Base-by-base conservation (phyloP, 2,797 vertebrate species). In the Sebastes wilsoni region DNA sequence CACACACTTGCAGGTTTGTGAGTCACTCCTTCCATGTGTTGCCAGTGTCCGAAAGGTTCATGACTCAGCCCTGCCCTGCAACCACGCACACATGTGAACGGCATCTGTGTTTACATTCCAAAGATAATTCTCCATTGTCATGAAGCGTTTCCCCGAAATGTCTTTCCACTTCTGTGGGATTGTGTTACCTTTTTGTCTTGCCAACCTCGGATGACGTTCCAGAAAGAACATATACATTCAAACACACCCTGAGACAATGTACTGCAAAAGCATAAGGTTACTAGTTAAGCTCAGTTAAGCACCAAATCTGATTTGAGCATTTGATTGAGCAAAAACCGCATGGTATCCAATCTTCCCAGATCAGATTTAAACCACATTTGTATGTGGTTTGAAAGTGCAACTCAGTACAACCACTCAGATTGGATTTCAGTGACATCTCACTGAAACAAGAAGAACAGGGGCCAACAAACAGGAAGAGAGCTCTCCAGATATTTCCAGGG, bases 21-120 rank as follows among this genome's bases (percentile, higher is more conserved):
- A 77, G 32, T 69, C 55, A 77, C 10, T 77, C 23, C 11, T 74
- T 80, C 59, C 23, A 22, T 75, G 38, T 65, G 5, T 28, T 58
- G 38, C 22, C 22, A 74, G n/a, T 5, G 32, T 80, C 60, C 12
- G 2, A 59, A 59, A 60, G 61, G 70, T 70, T 70, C 36, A 70
- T 34, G 66, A 86, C 42, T 77, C 72, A 77, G 61, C 66, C 28
- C 54, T 23, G 66, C 65, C 16, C 36, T 23, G 32, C 30, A 71
- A 59, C 76, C 59, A 38, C 82, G 70, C 69, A 65, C 54, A 66
- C 65, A 77, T 23, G 27, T 10, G 64, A 83, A 56, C 25, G 18
- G 56, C 88, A 86, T 89, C 78, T 84, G 85, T 92, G 83, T 92
- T 93, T 91, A 86, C 89, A 82, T 91, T 88, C 79, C 77, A 6